These are phyloP conservation scores for Sphaerodactylus townsendi DNA, from an alignment of 2,113 vertebrate species.

Conservation along the genomic window DNA sequence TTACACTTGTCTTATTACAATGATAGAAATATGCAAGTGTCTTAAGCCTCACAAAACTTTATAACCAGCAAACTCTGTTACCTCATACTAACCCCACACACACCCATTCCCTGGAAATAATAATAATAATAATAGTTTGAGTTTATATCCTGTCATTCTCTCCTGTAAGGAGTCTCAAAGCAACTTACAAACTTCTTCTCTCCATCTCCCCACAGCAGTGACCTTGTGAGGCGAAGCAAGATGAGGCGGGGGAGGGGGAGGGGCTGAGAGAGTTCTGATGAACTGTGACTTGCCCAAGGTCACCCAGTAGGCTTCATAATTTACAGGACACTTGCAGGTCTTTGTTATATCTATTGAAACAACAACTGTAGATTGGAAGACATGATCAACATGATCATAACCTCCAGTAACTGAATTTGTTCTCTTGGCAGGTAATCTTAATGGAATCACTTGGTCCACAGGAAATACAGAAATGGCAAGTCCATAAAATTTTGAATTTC, in stretches of 20 bases:
- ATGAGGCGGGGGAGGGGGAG: too few relatives aligned
- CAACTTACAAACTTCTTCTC: too few relatives aligned
- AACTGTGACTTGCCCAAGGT: too few relatives aligned
- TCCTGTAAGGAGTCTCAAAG: too few relatives aligned
- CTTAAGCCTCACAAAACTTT: background rate
- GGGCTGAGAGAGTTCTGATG: too few relatives aligned
- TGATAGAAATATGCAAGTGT: background rate
- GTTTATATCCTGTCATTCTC: too few relatives aligned
- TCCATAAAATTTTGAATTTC: background rate
- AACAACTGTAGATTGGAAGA: background rate
- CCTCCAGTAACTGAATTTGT: too few relatives aligned
- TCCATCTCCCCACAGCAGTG: too few relatives aligned
- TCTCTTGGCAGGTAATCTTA: background rate
- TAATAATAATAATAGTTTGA: too few relatives aligned
- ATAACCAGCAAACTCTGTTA: background rate
- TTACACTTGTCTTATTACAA: accelerated
- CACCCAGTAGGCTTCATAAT: too few relatives aligned
- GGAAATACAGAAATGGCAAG: background rate
- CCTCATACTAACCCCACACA: background rate
- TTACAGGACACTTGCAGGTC: background rate
- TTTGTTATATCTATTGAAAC: background rate
- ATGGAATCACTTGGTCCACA: background rate
- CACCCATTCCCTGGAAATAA: background rate
- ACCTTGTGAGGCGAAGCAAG: too few relatives aligned
- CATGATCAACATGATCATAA: background rate